Percentiles rank a stretch among this genome's conserved stretches.
Evolutionary conservation across 2,113 vertebrate species (phyloP).

Genomic region (human (Homo sapiens)): DNA sequence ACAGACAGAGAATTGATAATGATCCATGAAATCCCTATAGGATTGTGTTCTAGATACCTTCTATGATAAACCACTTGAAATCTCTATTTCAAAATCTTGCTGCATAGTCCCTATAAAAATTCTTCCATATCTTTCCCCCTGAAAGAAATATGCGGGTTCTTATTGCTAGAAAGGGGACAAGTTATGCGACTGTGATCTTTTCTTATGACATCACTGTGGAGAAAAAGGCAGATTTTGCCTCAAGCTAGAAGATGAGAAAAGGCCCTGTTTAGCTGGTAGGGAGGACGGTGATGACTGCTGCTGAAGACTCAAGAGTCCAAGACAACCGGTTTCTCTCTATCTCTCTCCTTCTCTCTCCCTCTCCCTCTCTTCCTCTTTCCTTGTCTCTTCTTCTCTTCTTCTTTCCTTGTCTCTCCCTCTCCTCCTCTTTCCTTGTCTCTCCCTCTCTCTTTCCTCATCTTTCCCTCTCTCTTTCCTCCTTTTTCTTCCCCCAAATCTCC

Average conservation of each 20-base stretch:
- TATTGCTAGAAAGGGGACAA: neutral
- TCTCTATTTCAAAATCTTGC: neutral
- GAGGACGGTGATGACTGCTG: neutral
- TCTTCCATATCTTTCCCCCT: no score
- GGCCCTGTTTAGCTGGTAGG: no score
- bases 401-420: no score
- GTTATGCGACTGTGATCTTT: neutral
- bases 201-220: neutral
- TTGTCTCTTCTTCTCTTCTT: neutral
- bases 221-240: neutral
- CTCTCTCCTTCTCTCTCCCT: neutral
- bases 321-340: neutral
- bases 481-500: neutral
- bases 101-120: neutral
- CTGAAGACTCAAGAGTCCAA: neutral
- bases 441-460: no score
- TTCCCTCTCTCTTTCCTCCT: neutral
- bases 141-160: neutral
- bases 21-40: neutral
- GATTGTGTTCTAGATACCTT: neutral
- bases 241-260: neutral
- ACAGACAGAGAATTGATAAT: constrained; percentile 16
- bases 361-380: neutral
- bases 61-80: neutral
- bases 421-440: no score